Base-by-base conservation (phyloP, 2,888 invertebrate genomes). In the Oscheius onirici region DNA sequence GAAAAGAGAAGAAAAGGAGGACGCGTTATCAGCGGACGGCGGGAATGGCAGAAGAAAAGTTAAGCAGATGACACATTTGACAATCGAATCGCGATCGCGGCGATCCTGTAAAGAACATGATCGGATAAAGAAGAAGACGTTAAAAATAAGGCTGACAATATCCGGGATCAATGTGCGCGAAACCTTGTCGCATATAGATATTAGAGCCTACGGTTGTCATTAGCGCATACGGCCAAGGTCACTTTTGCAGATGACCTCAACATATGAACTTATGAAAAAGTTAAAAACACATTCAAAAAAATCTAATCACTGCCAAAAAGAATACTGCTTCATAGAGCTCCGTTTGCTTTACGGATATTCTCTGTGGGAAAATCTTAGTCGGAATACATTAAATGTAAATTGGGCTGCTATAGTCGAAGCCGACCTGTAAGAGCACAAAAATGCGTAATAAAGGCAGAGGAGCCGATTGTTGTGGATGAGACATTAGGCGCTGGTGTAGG, bases 201-300 rank as follows among this genome's bases (percentile, higher is more conserved):
- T 68, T 55, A 68, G 46, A 44, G 68, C 57, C 22, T 57, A 68
- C 58, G 68, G 68, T 68, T 68, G 68, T 68, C 68, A 68, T 68
- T 68, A 68, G 43, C 54, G 54, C 44, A 20, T 44, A 22, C 44
- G 44, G 49, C 57, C 68, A 68, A 68, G 68, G 68, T 57, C 68
- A 57, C 15, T 55, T 26, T n/a, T n/a, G 24, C 28, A 22, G 51
- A 15, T 28, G 52, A 46, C 65, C 60, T 65, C 65, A 46, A 26
- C 49, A 20, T 65, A 24, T 49, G 34, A 54, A 49, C 28, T 49
- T 49, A 49, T 28, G 49, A 24, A 15, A 46, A 22, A 24, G 26
- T 20, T n/a, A 8, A 8, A 34, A 34, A 34, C 34, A 34, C 3
- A 8, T 34, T 34, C 34, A 8, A 8, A 8, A 34, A 34, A n/a